Base-by-base conservation (phyloP, 2,113 vertebrate species). In the Lota lota region DNA sequence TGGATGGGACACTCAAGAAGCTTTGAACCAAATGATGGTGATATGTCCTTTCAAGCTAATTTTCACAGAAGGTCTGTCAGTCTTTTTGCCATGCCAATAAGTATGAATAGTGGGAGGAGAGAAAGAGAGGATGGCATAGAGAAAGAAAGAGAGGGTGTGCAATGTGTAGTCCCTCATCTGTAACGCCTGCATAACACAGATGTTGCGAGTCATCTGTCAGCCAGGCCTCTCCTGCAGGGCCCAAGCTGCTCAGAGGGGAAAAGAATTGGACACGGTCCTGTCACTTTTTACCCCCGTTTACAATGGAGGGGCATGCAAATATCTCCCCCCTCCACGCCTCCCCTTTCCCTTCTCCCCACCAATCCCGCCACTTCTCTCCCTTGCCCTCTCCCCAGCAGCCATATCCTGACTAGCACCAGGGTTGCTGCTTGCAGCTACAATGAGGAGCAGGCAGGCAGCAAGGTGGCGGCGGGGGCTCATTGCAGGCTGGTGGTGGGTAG, bases 171-270 rank as follows among this genome's bases (percentile, higher is more conserved):
- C 94, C 93, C 92, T 97, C 95, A 96, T 95, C 95, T 96, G 94
- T 95, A 95, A 93, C 87, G 89, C 91, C 92, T 93, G 95, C 95
- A 91, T 97, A 98, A 99, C 97, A 98, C 97, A 99, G 97, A 98
- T 99, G 97, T 98, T 98, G 95, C 93, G 95, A 97, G 96, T 96
- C 97, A 98, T 98, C 97, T 99, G 97, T 97, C 97, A 97, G 93
- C 95, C 93, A 93, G 95, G 94, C 94, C 94, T 95, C 93, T 95
- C 95, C 94, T 91, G 94, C 93, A 88, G 94, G 93, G 95, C 94
- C 92, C 89, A 87, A 93, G 93, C 95, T 95, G 93, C 94, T 96
- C 94, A 95, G 93, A 91, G 89, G 95, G 96, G 95, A 94, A 94
- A 94, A 93, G 92, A 94, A 97, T 98, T 97, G 94, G 96, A 97